Percentiles rank a stretch among this genome's conserved stretches.
Evolutionary conservation across 2,888 invertebrate genomes (phyloP).

Genomic region (Anticlea derivata): DNA sequence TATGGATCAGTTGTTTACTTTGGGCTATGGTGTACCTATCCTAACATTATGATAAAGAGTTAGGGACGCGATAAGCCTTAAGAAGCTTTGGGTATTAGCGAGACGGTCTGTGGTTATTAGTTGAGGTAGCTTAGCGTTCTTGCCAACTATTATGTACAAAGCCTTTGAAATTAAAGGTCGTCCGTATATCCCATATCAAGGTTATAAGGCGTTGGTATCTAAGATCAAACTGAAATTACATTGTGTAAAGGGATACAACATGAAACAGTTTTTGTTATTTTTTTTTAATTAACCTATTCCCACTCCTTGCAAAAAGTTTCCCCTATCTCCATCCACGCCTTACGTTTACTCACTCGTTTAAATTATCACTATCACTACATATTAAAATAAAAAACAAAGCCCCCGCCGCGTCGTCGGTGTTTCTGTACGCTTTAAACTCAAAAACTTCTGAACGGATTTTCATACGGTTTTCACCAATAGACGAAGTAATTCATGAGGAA

Average conservation of each 20-base stretch:
- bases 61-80: conserved; percentile 33
- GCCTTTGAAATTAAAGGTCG: conserved; percentile 15
- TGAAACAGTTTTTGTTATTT: not conserved
- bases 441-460: too few species aligned
- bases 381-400: too few species aligned
- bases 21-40: conserved; percentile 14
- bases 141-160: conserved; percentile 15
- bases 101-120: conserved; percentile 25
- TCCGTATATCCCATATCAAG: not conserved
- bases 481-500: too few species aligned
- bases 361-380: too few species aligned
- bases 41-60: conserved; percentile 32
- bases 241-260: not conserved
- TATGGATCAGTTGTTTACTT: conserved; percentile 3
- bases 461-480: too few species aligned
- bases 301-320: too few species aligned
- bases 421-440: too few species aligned
- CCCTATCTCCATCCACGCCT: too few species aligned
- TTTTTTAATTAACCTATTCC: too few species aligned
- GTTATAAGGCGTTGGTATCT: not conserved
- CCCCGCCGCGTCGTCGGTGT: too few species aligned
- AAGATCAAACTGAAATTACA: not conserved
- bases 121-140: conserved; percentile 21
- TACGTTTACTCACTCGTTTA: too few species aligned
- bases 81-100: conserved; percentile 30